Base-by-base conservation (phyloP, 2,113 vertebrate species). In the Vimba vimba region DNA sequence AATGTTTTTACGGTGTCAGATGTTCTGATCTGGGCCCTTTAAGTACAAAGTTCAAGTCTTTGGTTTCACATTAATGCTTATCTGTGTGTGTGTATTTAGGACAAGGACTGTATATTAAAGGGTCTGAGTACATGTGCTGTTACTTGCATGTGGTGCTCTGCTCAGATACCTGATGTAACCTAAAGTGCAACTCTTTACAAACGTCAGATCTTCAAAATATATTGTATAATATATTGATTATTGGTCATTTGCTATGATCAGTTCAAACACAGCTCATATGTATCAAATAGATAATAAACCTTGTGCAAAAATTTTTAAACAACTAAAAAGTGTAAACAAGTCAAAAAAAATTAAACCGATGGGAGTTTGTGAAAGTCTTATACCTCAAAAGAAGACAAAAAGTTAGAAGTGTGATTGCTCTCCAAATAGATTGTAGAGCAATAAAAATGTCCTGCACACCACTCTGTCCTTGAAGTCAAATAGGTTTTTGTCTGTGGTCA, bases 401-500 rank as follows among this genome's bases (percentile, higher is more conserved):
- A 36, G 17, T 36, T 69, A 4, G 30, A 69, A 69, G 15, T 33
- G 9, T 12, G 43, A 47, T 19, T 47, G 73, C 13, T 27, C 6
- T 75, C n/a, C 6, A 9, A 7, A 2, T 36, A 77, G 50, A 33
- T 57, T 77, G 50, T 23, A 77, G 50, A 33, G 90, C 90, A 94
- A 91, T 85, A 83, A 90, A 92, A 91, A 93, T 94, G 95, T 96
- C 93, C 94, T 95, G 91, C 92, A 95, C 90, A 88, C 91, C 87
- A 91, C 94, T 96, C 95, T 96, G 94, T 96, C 95, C 95, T 55
- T 78, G 17, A 79, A 88, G 77, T 96, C 95, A 97, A 95, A 95
- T 94, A 96, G 94, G 91, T 91, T 95, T 96, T 96, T 95, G 94
- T 96, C 93, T 94, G 93, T 89, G 94, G 93, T 94, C 94, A 94